These are phyloP conservation scores for Parnassius apollo DNA, from an alignment of 2,888 invertebrate species.

Conservation along the genomic window DNA sequence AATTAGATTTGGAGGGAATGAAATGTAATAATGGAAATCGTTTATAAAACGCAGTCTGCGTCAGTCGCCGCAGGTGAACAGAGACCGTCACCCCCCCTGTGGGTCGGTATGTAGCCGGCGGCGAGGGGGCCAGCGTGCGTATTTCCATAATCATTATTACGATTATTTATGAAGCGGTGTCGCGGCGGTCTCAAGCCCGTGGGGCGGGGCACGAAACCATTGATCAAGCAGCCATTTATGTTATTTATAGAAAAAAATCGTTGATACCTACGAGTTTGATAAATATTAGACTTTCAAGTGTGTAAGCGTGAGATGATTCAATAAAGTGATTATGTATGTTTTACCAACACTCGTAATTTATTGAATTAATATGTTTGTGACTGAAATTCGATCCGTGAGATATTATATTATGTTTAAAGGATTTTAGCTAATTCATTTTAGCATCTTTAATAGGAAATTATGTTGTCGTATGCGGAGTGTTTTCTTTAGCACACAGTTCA, in stretches of 20 bases:
- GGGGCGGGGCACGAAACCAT: neutral
- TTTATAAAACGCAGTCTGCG: neutral
- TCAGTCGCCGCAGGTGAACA: neutral
- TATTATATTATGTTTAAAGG: too few relatives aligned
- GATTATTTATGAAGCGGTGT: neutral
- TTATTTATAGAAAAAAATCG: neutral
- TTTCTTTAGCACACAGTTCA: too few relatives aligned
- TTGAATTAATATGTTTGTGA: neutral
- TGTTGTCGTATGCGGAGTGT: too few relatives aligned
- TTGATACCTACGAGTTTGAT: neutral
- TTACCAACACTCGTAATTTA: neutral
- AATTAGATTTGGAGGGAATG: slow-evolving; percentile 13
- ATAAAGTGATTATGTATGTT: neutral
- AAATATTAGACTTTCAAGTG: neutral
- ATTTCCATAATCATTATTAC: neutral
- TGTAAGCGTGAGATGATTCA: neutral
- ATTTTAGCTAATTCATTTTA: too few relatives aligned
- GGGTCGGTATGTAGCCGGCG: neutral
- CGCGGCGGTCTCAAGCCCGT: neutral
- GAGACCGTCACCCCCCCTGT: neutral
- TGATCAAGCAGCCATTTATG: slow-evolving; percentile 2
- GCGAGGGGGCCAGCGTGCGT: neutral
- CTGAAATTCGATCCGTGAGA: too few relatives aligned
- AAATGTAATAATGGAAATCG: slow-evolving; percentile 9
- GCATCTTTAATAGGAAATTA: too few relatives aligned